Conservation (phyloP, 1,140 invertebrate genomes). For the Uloborus diversus region DNA sequence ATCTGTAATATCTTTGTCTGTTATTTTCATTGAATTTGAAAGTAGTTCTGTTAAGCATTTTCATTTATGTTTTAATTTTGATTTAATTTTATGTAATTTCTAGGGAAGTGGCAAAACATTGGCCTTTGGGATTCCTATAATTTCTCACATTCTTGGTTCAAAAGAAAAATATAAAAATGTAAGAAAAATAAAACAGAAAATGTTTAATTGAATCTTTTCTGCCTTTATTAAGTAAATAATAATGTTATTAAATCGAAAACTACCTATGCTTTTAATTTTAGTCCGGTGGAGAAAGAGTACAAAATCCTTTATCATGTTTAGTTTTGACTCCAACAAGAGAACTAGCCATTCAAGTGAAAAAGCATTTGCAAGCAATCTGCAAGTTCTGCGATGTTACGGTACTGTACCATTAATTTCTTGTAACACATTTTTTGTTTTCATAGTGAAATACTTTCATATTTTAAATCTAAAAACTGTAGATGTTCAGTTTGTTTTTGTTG, state of each 20-base stretch:
- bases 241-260: too few species aligned
- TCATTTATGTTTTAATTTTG: neutral
- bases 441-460: too few species aligned
- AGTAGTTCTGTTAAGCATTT: too few species aligned
- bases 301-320: slow-evolving; percentile 72
- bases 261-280: too few species aligned
- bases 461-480: too few species aligned
- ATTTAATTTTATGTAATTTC: slow-evolving; percentile 45
- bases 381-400: slow-evolving; percentile 79
- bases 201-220: too few species aligned
- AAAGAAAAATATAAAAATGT: slow-evolving; percentile 61
- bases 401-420: neutral
- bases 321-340: slow-evolving; percentile 95
- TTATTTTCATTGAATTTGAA: too few species aligned
- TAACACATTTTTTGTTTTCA: too few species aligned
- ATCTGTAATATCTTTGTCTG: too few species aligned
- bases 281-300: too few species aligned
- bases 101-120: slow-evolving; percentile 95
- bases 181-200: neutral
- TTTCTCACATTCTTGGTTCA: slow-evolving; percentile 81
- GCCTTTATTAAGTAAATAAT: too few species aligned
- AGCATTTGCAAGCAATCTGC: slow-evolving; percentile 81
- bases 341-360: slow-evolving; percentile 90
- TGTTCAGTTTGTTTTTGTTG: too few species aligned
- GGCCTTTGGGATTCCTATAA: slow-evolving; percentile 93